Percentiles rank a stretch among this genome's conserved stretches.
Evolutionary conservation across 2,888 invertebrate species (phyloP).

Genomic region (Selenia dentaria): DNA sequence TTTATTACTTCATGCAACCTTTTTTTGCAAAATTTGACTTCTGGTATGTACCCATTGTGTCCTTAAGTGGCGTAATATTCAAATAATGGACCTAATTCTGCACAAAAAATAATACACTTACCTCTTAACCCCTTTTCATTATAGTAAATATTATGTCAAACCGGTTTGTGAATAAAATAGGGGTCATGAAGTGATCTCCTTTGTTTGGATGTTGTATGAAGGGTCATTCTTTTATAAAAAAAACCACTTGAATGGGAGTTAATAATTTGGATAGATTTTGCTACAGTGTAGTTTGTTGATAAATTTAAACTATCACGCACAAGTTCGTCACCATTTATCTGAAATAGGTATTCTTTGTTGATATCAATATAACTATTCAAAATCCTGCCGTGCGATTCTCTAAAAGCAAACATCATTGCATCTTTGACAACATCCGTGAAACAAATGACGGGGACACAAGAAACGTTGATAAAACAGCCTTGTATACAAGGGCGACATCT

Average conservation of each 20-base stretch:
- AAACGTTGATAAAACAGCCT: no score
- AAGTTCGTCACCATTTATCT: no score
- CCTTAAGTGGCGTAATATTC: conserved; percentile 59
- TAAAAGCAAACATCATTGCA: no score
- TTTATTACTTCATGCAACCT: conserved; percentile 13
- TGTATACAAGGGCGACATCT: no score
- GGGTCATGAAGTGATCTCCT: conserved; percentile 8
- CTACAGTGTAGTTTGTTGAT: no score
- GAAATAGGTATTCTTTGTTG: no score
- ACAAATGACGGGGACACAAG: no score
- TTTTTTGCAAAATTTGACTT: conserved; percentile 20
- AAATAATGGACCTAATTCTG: conserved; percentile 53
- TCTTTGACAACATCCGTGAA: no score
- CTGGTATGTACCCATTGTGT: conserved; percentile 57
- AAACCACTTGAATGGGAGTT: not conserved
- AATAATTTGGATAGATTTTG: no score
- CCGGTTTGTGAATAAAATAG: conserved; percentile 7
- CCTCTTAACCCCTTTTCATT: conserved; percentile 26
- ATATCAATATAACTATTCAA: no score
- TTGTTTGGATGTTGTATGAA: conserved; percentile 11
- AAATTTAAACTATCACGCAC: no score
- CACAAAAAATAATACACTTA: conserved; percentile 34
- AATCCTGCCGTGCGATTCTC: no score
- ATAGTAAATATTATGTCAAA: conserved; percentile 20
- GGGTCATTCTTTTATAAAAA: conserved; percentile 4